phyloP scores from a whole-genome alignment of 2,888 invertebrate species.

The Carabus problematicus region DNA sequence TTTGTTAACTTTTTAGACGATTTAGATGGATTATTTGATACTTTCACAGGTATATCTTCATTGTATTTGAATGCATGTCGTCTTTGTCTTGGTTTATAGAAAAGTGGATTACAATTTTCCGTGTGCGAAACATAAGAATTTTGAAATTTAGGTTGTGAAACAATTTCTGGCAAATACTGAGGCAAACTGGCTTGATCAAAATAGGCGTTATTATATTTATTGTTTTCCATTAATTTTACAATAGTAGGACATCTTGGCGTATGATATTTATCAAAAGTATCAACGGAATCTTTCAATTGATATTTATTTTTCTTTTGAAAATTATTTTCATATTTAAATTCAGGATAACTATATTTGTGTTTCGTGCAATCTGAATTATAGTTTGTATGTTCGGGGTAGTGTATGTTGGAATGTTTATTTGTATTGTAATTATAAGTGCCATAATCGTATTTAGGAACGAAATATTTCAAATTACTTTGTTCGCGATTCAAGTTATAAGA shows the following conservation, averaged over 20 bases:
- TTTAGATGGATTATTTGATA: not conserved
- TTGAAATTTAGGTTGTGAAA: not conserved
- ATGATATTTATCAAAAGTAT: too few species aligned
- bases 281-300: too few species aligned
- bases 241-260: not conserved
- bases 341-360: not conserved
- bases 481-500: not conserved
- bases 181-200: conserved; percentile 1
- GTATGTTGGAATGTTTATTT: too few species aligned
- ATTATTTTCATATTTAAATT: conserved; percentile 1
- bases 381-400: too few species aligned
- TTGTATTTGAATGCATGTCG: not conserved
- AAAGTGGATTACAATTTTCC: too few species aligned
- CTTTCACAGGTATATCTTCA: conserved; percentile 4
- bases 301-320: not conserved
- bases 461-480: not conserved
- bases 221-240: not conserved
- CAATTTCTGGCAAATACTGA: conserved; percentile 11
- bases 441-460: too few species aligned
- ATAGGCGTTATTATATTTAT: not conserved
- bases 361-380: too few species aligned
- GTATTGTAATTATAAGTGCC: too few species aligned
- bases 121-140: too few species aligned
- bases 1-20: too few species aligned
- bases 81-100: not conserved